Base-by-base conservation (phyloP, 2,113 vertebrate species). In the Myodes glareolus region DNA sequence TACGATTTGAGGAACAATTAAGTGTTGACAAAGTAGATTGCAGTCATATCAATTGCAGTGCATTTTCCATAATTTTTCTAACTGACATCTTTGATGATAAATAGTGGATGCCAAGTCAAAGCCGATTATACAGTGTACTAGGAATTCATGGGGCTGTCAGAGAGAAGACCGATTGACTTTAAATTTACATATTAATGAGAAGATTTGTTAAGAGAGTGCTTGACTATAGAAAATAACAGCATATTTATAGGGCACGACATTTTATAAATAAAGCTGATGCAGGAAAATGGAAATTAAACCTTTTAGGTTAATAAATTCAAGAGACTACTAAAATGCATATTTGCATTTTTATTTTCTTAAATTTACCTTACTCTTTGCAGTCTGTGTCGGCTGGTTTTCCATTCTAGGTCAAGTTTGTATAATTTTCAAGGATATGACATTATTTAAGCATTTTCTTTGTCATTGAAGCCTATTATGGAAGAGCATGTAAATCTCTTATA, bases 121-220 rank as follows among this genome's bases (percentile, higher is more conserved):
- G 99, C 99, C 98, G 99, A 99, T 99, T 99, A 99, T 99, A 99
- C 99, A 99, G 99, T 98, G 99, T 98, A 98, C 98, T 99, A 99
- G 99, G 99, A 99, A 99, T 99, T 99, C 99, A 99, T 99, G 98
- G 99, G 95, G 98, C 99, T 99, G 99, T 99, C 98, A 99, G 99
- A 97, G 96, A 99, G 99, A 99, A 99, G 99, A 99, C 99, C 99
- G 99, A 99, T 99, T 99, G 99, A 99, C 99, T 99, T 99, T 99
- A 99, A 99, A 99, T 99, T 99, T 99, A 99, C 99, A 99, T 99
- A 99, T 99, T 99, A 99, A 99, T 99, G 99, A 99, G 99, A 99
- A 99, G 99, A 99, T 99, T 99, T 99, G 99, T 99, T 99, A 99
- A 99, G 99, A 99, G 99, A 98, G 98, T 99, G 99, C 99, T 99